These are phyloP conservation scores for Teleopsis dalmanni DNA, from an alignment of 1,140 invertebrate genomes.

Conservation along the genomic window DNA sequence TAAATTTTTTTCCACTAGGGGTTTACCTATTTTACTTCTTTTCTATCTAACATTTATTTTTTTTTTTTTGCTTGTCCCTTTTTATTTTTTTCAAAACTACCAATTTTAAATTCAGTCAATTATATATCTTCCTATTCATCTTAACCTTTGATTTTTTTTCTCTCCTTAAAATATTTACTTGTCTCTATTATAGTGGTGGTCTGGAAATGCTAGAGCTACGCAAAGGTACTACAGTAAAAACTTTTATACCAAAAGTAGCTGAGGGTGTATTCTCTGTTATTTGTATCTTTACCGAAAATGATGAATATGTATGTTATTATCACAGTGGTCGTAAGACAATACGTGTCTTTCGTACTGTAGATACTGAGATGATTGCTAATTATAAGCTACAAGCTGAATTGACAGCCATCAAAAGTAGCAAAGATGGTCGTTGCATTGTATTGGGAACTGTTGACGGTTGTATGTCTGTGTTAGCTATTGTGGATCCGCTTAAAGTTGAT, in stretches of 20 bases:
- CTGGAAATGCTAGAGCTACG: slow-evolving; percentile 83
- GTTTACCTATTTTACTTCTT: no score
- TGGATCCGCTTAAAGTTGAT: slow-evolving; percentile 65
- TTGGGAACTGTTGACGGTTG: slow-evolving; percentile 90
- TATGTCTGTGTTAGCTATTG: slow-evolving; percentile 82
- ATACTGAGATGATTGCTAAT: slow-evolving; percentile 86
- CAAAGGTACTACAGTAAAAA: slow-evolving; percentile 71
- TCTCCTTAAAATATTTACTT: not conserved
- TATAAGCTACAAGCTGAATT: slow-evolving; percentile 88
- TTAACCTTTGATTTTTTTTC: no score
- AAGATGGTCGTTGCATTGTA: slow-evolving; percentile 72
- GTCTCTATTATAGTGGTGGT: slow-evolving; percentile 61
- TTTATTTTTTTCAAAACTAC: not conserved
- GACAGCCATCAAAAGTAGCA: slow-evolving; percentile 73
- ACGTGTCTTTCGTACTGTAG: slow-evolving; percentile 78
- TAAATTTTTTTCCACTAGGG: no score
- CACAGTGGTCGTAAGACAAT: slow-evolving; percentile 85
- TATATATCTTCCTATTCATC: no score
- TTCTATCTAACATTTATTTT: no score
- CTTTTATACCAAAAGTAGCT: slow-evolving; percentile 84
- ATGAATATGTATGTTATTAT: slow-evolving; percentile 94
- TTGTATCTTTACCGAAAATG: slow-evolving; percentile 86
- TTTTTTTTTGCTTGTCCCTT: not conserved
- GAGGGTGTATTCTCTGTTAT: slow-evolving; percentile 96
- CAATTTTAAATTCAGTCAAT: no score